Evolutionary conservation across 1,140 invertebrate species (phyloP).

Genomic region (Drosophila tani): DNA sequence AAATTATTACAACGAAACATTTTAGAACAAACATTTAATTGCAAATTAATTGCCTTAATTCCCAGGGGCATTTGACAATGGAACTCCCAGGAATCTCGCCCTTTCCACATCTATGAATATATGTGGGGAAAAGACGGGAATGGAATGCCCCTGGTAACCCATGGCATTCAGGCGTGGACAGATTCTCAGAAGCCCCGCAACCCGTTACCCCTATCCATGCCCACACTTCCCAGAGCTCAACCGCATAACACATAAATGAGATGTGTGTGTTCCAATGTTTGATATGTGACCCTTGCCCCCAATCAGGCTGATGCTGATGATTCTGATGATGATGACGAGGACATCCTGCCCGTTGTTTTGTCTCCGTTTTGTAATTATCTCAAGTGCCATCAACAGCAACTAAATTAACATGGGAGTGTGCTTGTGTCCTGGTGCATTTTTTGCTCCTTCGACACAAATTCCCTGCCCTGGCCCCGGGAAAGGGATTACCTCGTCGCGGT

Average conservation of each 20-base stretch:
- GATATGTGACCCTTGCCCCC: constrained; percentile 31
- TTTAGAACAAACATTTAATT: not conserved
- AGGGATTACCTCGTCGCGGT: not conserved
- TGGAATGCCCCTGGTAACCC: not conserved
- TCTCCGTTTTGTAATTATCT: constrained; percentile 61
- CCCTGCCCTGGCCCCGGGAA: no score
- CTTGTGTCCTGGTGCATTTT: not conserved
- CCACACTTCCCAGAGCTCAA: constrained; percentile 3
- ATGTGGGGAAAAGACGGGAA: not conserved
- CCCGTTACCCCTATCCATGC: no score
- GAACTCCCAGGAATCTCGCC: not conserved
- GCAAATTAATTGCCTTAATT: not conserved
- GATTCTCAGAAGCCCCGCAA: not conserved
- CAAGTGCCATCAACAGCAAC: constrained; percentile 58
- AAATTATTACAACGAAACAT: no score
- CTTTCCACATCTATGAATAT: no score
- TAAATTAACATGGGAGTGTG: constrained; percentile 38
- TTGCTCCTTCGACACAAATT: not conserved
- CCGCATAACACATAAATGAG: constrained; percentile 25
- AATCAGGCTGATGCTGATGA: not conserved
- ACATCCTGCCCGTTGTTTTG: constrained; percentile 20
- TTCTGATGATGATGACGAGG: constrained; percentile 2
- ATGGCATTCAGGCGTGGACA: constrained; percentile 1
- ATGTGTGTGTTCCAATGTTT: constrained; percentile 32
- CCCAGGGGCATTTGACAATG: not conserved